Percentiles rank a stretch among this genome's conserved stretches.
These are phyloP conservation scores for Kuschelorhynchus macadamiae DNA, from an alignment of 2,888 invertebrate genomes.

Conservation along the genomic window DNA sequence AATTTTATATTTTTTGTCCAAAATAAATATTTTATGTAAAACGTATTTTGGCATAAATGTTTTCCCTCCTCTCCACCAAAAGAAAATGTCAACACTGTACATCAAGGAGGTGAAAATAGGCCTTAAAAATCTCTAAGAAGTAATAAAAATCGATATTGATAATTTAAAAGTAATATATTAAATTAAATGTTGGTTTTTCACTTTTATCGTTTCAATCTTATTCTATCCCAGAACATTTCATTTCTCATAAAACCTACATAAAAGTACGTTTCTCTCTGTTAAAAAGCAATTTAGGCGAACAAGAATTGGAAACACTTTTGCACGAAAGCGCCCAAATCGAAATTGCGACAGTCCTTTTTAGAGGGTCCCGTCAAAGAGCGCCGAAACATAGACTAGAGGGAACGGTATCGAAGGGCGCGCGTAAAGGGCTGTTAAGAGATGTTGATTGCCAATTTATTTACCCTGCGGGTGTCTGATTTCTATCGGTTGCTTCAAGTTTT, in stretches of 20 bases:
- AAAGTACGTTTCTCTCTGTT: constrained; percentile 13
- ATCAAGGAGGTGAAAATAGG: too few relatives aligned
- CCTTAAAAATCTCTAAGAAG: too few relatives aligned
- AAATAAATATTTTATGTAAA: too few relatives aligned
- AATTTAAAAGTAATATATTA: too few relatives aligned
- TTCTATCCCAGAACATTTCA: too few relatives aligned
- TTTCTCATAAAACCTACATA: constrained; percentile 2
- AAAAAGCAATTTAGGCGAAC: constrained; percentile 35
- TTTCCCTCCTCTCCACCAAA: too few relatives aligned
- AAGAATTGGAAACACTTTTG: constrained; percentile 47
- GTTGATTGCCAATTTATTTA: constrained; percentile 69
- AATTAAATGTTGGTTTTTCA: too few relatives aligned
- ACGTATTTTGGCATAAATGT: too few relatives aligned
- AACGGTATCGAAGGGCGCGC: constrained; percentile 38
- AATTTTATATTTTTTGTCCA: too few relatives aligned
- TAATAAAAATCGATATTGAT: too few relatives aligned
- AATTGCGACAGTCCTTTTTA: constrained; percentile 41
- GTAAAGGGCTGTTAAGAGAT: constrained; percentile 59
- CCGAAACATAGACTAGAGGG: constrained; percentile 22
- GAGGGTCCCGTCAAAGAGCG: constrained; percentile 34
- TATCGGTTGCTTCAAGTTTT: constrained; percentile 26
- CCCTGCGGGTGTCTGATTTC: constrained; percentile 65
- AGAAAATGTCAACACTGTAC: too few relatives aligned
- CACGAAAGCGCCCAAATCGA: constrained; percentile 32
- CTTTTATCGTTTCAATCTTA: too few relatives aligned